Percentiles rank a stretch among this genome's conserved stretches.
These are phyloP conservation scores for Drosophila eugracilis DNA, from an alignment of 1,140 invertebrate genomes.

Conservation along the genomic window DNA sequence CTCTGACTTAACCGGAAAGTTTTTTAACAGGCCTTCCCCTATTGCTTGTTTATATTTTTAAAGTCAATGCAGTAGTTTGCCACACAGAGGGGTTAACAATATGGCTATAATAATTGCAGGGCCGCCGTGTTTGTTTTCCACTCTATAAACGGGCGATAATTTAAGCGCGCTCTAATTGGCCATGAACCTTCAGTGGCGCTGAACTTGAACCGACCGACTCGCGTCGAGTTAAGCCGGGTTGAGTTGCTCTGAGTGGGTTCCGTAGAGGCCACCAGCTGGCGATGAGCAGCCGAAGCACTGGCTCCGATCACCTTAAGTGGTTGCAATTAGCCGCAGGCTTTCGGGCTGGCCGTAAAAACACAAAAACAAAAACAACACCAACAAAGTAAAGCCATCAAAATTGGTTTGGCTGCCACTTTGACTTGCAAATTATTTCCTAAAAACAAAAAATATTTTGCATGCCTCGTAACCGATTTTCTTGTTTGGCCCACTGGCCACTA, in stretches of 20 bases:
- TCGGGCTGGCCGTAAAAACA: constrained; percentile 11
- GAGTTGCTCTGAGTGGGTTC: constrained; percentile 6
- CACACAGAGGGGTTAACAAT: constrained; percentile 5
- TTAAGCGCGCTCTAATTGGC: constrained; percentile 69
- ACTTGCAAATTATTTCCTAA: constrained; percentile 80
- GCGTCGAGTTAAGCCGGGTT: constrained; percentile 12
- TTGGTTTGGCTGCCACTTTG: constrained; percentile 54
- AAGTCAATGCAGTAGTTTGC: neutral
- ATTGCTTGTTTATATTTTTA: constrained; percentile 4
- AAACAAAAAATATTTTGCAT: constrained; percentile 59
- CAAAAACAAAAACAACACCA: no score
- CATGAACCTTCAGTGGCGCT: constrained; percentile 62
- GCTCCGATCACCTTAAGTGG: constrained; percentile 48
- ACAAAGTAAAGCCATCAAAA: constrained; percentile 48
- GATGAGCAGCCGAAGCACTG: constrained; percentile 14
- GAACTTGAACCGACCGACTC: constrained; percentile 73
- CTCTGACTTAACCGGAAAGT: neutral
- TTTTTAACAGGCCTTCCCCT: no score
- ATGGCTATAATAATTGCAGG: constrained; percentile 38
- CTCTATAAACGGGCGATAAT: constrained; percentile 51
- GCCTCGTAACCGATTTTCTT: constrained; percentile 52
- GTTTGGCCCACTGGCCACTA: constrained; percentile 54
- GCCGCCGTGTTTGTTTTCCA: constrained; percentile 45
- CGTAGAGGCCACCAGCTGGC: constrained; percentile 39
- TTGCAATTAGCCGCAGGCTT: constrained; percentile 63